A percentile compares a stretch with the other conserved stretches of the same genome.
Conservation (phyloP, 2,113 vertebrate species). For the Heloderma charlesbogerti region DNA sequence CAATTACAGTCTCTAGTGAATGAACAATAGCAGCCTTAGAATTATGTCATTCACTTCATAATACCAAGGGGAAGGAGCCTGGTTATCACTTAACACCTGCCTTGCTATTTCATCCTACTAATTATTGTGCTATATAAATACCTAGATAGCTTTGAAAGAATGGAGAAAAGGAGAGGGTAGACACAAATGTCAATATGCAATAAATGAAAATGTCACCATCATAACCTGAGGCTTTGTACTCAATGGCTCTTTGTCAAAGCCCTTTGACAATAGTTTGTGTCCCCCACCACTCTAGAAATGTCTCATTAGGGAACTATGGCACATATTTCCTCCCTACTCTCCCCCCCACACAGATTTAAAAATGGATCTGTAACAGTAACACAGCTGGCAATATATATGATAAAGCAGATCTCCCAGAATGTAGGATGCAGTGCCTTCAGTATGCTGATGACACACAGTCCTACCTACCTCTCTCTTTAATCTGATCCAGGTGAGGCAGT, state of each 20-base stretch:
- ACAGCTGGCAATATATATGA: background rate
- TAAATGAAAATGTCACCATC: background rate
- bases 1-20: constrained; percentile 62
- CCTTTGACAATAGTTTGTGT: background rate
- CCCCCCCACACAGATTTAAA: background rate
- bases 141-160: constrained; percentile 27
- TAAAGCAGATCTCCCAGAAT: background rate
- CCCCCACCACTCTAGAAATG: background rate
- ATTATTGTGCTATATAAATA: constrained; percentile 42
- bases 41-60: constrained; percentile 58
- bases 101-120: constrained; percentile 52
- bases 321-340: background rate
- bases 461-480: too few relatives aligned
- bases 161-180: constrained; percentile 18
- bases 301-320: background rate
- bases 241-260: background rate
- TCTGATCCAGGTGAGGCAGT: too few relatives aligned
- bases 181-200: constrained; percentile 28
- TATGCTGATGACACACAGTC: too few relatives aligned
- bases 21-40: constrained; percentile 65
- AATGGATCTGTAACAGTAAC: background rate
- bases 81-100: constrained; percentile 63
- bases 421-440: too few relatives aligned
- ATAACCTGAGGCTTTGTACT: background rate
- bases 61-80: constrained; percentile 52